phyloP scores from a whole-genome alignment of 2,888 invertebrate genomes.

The Hecatera dysodea region DNA sequence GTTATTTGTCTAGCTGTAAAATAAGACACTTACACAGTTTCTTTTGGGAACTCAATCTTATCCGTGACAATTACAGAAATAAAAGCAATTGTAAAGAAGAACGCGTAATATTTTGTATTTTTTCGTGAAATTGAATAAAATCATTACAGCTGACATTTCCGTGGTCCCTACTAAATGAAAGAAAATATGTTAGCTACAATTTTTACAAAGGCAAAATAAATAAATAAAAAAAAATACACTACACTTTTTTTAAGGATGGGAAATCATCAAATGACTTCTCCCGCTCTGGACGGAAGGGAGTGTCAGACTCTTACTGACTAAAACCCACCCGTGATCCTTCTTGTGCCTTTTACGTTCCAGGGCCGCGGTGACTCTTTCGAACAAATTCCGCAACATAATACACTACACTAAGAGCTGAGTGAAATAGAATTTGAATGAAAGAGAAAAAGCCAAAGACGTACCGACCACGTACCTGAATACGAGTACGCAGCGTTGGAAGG shows the following conservation, averaged over 20 bases:
- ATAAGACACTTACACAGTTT: background rate
- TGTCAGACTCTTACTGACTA: no score
- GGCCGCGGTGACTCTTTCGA: no score
- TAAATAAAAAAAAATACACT: no score
- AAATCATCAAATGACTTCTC: no score
- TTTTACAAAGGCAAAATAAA: background rate
- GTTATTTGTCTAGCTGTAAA: background rate
- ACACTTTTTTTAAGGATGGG: no score
- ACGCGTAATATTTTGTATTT: background rate
- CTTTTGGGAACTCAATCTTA: constrained; percentile 4
- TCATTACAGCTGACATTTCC: constrained; percentile 1
- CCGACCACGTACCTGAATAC: no score
- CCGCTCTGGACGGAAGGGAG: no score
- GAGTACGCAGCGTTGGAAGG: background rate
- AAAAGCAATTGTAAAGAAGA: constrained; percentile 4
- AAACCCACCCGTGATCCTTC: no score
- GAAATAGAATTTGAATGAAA: background rate
- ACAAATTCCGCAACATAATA: no score
- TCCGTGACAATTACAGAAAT: background rate
- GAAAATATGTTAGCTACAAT: constrained; percentile 13
- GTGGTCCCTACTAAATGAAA: background rate
- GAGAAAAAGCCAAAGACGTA: background rate
- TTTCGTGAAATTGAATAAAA: background rate
- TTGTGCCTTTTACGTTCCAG: no score
- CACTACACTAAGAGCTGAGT: background rate